phyloP scores from a whole-genome alignment of 1,140 invertebrate species.

The Rhynchophorus ferrugineus region DNA sequence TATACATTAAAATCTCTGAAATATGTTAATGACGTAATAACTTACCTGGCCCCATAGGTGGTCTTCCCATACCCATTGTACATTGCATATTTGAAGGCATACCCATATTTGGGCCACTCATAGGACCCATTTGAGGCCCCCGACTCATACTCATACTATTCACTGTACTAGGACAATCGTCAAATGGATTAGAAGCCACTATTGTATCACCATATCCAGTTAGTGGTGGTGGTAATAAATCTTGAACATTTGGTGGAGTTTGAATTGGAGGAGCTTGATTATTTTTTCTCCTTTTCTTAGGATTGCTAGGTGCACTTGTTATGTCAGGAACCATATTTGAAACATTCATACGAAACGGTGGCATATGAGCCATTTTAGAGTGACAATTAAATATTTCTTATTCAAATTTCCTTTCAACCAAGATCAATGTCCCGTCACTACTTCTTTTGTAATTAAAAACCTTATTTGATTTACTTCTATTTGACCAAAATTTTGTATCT shows the following conservation, averaged over 20 bases:
- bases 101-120: slow-evolving; percentile 41
- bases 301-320: slow-evolving; percentile 57
- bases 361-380: slow-evolving; percentile 58
- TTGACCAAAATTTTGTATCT: slow-evolving; percentile 30
- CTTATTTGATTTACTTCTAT: slow-evolving; percentile 26
- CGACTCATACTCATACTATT: slow-evolving; percentile 55
- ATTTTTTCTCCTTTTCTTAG: slow-evolving; percentile 62
- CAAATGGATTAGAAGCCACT: slow-evolving; percentile 90
- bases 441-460: slow-evolving; percentile 25
- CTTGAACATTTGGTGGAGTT: slow-evolving; percentile 59
- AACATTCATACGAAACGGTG: slow-evolving; percentile 59
- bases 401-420: slow-evolving; percentile 16
- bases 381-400: slow-evolving; percentile 10
- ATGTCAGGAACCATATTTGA: slow-evolving; percentile 51
- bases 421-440: slow-evolving; percentile 11
- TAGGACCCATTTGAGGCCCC: slow-evolving; percentile 38
- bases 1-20: too few species aligned
- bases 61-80: slow-evolving; percentile 51
- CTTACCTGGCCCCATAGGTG: slow-evolving; percentile 43
- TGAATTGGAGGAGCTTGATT: slow-evolving; percentile 47
- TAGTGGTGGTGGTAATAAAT: slow-evolving; percentile 73
- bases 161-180: slow-evolving; percentile 73
- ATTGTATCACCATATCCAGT: slow-evolving; percentile 88
- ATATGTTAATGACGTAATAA: too few species aligned
- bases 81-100: slow-evolving; percentile 28